Evolutionary conservation across 2,113 vertebrate genomes (phyloP).

Genomic region (Antigone vipio): DNA sequence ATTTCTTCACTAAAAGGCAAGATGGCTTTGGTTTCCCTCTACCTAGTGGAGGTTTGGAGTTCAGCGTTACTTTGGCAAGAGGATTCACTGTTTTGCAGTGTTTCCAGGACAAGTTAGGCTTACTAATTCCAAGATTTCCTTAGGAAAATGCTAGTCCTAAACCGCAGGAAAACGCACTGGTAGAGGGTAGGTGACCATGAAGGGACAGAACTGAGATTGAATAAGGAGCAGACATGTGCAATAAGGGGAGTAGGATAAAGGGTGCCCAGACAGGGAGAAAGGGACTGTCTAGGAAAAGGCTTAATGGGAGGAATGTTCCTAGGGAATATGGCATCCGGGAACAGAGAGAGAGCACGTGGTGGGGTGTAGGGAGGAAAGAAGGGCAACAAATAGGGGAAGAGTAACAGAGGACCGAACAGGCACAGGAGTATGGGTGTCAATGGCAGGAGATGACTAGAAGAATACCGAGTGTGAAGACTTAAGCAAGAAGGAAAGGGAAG

Average conservation of each 20-base stretch:
- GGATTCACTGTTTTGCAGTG: background rate
- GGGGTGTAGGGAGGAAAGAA: background rate
- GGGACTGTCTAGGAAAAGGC: background rate
- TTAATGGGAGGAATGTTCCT: background rate
- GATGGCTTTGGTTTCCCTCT: background rate
- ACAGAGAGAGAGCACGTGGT: background rate
- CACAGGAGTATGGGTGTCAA: background rate
- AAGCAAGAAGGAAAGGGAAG: background rate
- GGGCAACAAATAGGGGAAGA: background rate
- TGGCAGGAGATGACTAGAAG: background rate
- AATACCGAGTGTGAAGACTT: background rate
- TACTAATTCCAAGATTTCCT: background rate
- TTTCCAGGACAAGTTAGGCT: background rate
- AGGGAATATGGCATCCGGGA: background rate
- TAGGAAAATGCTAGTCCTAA: background rate
- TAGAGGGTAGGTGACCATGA: background rate
- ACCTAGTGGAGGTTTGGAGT: background rate
- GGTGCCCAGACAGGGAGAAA: background rate
- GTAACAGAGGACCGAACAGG: background rate
- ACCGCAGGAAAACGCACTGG: background rate
- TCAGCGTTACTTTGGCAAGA: background rate
- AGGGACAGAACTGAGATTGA: background rate
- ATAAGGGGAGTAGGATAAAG: background rate
- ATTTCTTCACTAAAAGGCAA: background rate
- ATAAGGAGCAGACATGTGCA: background rate